phyloP scores from a whole-genome alignment of 2,888 invertebrate species.

The Orchestes rusci region DNA sequence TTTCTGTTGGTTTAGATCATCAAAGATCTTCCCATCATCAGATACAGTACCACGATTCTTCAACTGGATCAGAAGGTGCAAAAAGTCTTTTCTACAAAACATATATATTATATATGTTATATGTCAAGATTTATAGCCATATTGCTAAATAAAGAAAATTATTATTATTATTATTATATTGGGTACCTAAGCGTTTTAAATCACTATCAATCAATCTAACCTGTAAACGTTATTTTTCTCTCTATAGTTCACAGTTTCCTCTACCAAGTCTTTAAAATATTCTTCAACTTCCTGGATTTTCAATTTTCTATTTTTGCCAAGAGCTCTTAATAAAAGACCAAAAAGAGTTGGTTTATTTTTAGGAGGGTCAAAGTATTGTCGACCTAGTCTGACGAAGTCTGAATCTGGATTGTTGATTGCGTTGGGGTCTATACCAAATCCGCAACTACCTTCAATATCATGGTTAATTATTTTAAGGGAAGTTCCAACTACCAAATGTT shows the following conservation, averaged over 20 bases:
- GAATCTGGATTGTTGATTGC: conserved; percentile 47
- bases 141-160: no score
- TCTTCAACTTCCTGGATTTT: conserved; percentile 20
- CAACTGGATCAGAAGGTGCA: conserved; percentile 48
- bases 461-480: no score
- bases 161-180: no score
- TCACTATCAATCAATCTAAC: no score
- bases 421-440: conserved; percentile 53
- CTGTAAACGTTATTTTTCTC: conserved; percentile 40
- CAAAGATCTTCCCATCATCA: conserved; percentile 7
- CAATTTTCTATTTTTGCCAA: neutral
- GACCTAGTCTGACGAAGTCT: conserved; percentile 36
- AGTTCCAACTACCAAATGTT: no score
- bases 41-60: conserved; percentile 36
- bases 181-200: no score
- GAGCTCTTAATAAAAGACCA: neutral
- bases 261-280: conserved; percentile 45
- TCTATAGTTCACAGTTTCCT: conserved; percentile 43
- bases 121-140: neutral
- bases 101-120: neutral
- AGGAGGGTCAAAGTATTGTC: conserved; percentile 12
- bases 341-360: neutral
- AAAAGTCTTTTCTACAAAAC: conserved; percentile 46
- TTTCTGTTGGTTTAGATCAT: no score
- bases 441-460: conserved; percentile 38